Percentiles rank a stretch among this genome's conserved stretches.
Evolutionary conservation across 2,113 vertebrate genomes (phyloP).

Genomic region (Nycticebus coucang): DNA sequence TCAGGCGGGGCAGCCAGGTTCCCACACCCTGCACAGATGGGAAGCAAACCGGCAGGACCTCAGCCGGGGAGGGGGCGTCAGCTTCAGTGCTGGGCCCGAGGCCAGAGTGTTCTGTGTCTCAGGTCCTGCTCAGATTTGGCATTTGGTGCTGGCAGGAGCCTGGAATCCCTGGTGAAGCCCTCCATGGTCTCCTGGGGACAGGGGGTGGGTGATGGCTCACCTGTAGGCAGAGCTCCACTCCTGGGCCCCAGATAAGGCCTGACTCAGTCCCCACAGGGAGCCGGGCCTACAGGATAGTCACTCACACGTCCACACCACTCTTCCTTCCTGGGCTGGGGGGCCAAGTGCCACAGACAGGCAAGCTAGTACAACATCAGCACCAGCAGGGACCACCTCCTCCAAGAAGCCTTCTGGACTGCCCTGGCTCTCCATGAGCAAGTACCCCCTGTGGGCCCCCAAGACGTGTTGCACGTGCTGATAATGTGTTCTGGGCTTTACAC

Average conservation of each 20-base stretch:
- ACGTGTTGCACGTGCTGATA: rapidly evolving
- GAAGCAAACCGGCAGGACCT: rapidly evolving
- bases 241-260: background rate
- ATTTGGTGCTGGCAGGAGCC: rapidly evolving
- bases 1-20: background rate
- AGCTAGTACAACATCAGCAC: rapidly evolving
- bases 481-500: rapidly evolving
- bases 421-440: no score
- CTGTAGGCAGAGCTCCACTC: background rate
- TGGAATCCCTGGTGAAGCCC: background rate
- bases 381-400: background rate
- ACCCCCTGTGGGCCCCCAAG: rapidly evolving
- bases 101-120: background rate
- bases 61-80: background rate
- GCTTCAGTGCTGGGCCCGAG: background rate
- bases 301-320: background rate
- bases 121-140: background rate
- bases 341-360: rapidly evolving
- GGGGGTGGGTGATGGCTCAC: background rate
- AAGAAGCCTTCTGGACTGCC: background rate
- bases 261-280: background rate
- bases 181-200: rapidly evolving
- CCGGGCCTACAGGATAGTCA: rapidly evolving
- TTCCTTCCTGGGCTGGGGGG: background rate
- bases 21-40: background rate